Base-by-base conservation (phyloP, 2,888 invertebrate species). In the Listrodromus nycthemerus region DNA sequence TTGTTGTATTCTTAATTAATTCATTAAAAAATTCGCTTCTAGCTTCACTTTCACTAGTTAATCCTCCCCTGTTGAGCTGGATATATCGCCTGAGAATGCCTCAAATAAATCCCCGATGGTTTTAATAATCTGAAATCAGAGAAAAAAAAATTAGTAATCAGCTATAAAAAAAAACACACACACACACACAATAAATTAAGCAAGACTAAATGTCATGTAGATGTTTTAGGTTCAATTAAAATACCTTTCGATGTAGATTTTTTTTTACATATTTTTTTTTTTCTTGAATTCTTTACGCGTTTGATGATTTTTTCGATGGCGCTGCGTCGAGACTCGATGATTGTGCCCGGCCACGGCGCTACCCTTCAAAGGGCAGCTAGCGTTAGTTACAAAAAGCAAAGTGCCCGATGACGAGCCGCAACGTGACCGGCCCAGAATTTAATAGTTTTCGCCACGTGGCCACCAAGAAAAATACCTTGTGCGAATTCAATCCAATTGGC, bases 311-410 rank as follows among this genome's bases (percentile, higher is more conserved):
- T 65, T 75, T 75, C 37, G 37, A 21, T 10, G 33, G 33, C 27
- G 21, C 37, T 61, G 41, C 58, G 41, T 58, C 6, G 30, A 8
- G 24, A 7, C 30, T 58, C 27, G 86, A 66, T 76, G 86, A 67
- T 74, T 61, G 19, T 30, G 67, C 83, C 83, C 90, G 88, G 84
- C 88, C 89, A 93, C 93, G 90, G 90, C 93, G 93, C 93, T 94
- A 94, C 94, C 94, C 94, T 94, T 94, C 94, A 94, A 92, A 92
- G 93, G 94, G 94, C 94, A 94, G 94, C 94, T 94, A 90, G 94
- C 94, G 88, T 92, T 89, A 70, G 45, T 84, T 76, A 80, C 89
- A 87, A 79, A 85, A 92, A 91, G 94, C 94, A 92, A 94, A 93
- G 92, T 92, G 93, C 94, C 94, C 91, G 88, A 92, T 94, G 94